Evolutionary conservation across 1,140 invertebrate genomes (phyloP), one percentile per base, ranked within the genome.

Genomic region (Paraescarpia echinospica): DNA sequence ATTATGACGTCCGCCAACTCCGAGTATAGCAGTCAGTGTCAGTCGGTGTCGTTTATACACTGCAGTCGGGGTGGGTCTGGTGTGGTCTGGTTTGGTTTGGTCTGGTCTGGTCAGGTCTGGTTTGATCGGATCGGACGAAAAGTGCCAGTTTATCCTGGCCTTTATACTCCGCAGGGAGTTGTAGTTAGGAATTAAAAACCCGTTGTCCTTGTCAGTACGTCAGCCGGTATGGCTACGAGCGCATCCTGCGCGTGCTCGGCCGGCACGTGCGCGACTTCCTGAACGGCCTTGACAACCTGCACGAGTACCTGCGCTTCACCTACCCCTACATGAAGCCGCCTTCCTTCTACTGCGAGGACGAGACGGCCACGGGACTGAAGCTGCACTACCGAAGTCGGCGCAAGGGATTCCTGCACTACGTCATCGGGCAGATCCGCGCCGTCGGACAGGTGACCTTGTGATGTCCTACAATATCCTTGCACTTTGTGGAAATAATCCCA

Each of bases 261-360:
- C 96, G 98, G 18, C 98, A 99, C 95, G 98, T 99, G 97, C 96
- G 98, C 92, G 98, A 99, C 95, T 99, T 99, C 95, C 97, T 99
- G 4, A 99, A 99, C 95, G 98, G 98, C 33, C 96, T 99, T 92
- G 98, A 98, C 94, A 98, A 98, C 90, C 98, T 99, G 6, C 98
- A 98, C 94, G 98, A 98, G 95, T 99, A 99, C 95, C 96, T 99
- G 93, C 89, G 92, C 22, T 94, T 99, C 96, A 98, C 98, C 18
- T 99, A 99, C 95, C 98, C 98, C 0, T 96, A 98, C 94, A 98
- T 98, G 97, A 96, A 97, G 93, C 98, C 98, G 0, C 98, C 98
- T 0, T 98, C 98, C 92, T 99, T 99, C 95, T 99, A 98, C 94
- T 99, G 98, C 95, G 98, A 99, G 96, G 98, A 98, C 94, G 98